These are phyloP conservation scores for Sciaenops ocellatus DNA, from an alignment of 2,797 vertebrate genomes.

Conservation along the genomic window DNA sequence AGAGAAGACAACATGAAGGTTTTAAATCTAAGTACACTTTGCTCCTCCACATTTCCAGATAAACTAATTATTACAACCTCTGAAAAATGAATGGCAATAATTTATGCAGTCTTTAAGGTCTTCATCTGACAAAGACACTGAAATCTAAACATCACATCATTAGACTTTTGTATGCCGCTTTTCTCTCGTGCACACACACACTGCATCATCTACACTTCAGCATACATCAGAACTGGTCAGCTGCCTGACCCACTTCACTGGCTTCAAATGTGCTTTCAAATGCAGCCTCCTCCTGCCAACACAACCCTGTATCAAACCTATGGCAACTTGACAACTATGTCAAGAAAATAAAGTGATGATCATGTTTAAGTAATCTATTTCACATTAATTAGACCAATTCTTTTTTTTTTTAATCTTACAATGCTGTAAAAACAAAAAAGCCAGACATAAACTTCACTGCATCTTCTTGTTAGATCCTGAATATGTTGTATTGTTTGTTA, in stretches of 20 bases:
- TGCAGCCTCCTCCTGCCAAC: neutral
- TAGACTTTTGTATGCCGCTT: neutral
- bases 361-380: neutral
- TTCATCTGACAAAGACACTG: neutral
- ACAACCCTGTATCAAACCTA: too few species aligned
- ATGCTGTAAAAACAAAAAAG: neutral
- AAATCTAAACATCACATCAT: accelerated
- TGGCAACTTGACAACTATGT: too few species aligned
- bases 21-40: neutral
- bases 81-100: neutral
- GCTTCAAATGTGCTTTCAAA: neutral
- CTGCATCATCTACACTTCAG: neutral
- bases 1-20: neutral
- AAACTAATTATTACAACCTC: neutral
- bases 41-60: neutral
- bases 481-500: neutral
- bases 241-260: neutral
- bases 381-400: neutral
- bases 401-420: neutral
- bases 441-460: neutral
- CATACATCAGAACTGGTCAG: neutral
- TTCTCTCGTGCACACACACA: too few species aligned
- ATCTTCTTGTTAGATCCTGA: neutral
- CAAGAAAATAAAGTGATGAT: neutral
- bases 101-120: neutral